phyloP scores from a whole-genome alignment of 2,888 invertebrate species.

The Caenorhabditis doughertyi region DNA sequence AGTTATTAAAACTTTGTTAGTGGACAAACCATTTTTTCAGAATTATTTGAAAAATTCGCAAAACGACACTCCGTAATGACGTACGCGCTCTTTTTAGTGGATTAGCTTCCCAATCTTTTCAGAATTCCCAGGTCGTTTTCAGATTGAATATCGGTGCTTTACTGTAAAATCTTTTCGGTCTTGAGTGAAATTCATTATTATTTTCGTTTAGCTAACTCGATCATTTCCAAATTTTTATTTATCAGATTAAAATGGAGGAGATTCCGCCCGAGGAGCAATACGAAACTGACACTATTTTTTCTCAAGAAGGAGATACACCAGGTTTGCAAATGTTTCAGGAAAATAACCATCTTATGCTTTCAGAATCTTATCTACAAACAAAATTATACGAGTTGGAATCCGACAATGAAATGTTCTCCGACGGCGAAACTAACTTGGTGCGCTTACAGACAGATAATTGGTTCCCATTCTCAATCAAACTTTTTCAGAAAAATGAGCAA shows the following conservation, averaged over 20 bases:
- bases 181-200: no score
- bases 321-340: neutral
- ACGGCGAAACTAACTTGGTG: slow-evolving; percentile 13
- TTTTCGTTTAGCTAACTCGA: no score
- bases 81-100: no score
- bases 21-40: no score
- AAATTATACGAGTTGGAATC: slow-evolving; percentile 47
- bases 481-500: slow-evolving; percentile 14
- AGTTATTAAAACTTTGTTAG: no score
- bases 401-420: slow-evolving; percentile 37
- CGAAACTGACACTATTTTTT: slow-evolving; percentile 60
- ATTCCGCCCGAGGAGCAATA: slow-evolving; percentile 47
- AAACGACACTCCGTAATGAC: no score
- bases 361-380: slow-evolving; percentile 37
- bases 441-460: neutral
- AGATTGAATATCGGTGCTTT: no score
- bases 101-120: no score
- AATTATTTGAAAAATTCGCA: no score
- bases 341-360: neutral
- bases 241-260: slow-evolving; percentile 12
- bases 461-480: neutral
- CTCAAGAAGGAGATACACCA: slow-evolving; percentile 51
- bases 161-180: no score
- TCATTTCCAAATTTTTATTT: neutral
- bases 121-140: no score